Evolutionary conservation across 2,113 vertebrate species (phyloP).

Genomic region (Campylomormyrus numenius): DNA sequence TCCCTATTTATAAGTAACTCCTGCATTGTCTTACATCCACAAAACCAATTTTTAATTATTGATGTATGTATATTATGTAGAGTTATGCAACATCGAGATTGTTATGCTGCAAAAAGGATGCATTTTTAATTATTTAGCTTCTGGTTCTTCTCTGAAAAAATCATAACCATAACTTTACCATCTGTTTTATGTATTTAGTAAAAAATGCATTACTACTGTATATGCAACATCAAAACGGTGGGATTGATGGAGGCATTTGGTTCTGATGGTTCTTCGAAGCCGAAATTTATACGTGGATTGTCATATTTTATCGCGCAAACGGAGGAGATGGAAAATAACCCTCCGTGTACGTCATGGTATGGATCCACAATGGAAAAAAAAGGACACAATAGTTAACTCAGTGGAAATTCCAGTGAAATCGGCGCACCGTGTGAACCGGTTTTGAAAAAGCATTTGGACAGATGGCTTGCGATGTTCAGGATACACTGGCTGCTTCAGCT

Average conservation of each 20-base stretch:
- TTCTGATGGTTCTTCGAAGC: background rate
- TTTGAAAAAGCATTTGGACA: background rate
- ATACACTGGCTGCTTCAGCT: background rate
- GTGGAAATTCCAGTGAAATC: background rate
- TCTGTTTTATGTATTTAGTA: background rate
- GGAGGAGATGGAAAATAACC: background rate
- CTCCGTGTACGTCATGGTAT: background rate
- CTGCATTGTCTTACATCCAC: background rate
- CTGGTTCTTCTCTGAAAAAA: background rate
- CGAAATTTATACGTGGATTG: background rate
- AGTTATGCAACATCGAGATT: background rate
- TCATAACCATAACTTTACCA: background rate
- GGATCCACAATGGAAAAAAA: background rate
- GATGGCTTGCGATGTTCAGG: background rate
- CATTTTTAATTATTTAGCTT: background rate
- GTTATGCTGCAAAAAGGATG: background rate
- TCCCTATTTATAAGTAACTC: background rate
- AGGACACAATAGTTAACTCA: background rate
- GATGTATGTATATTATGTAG: background rate
- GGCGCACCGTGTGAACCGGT: background rate
- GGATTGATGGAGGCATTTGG: background rate
- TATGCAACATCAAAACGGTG: background rate
- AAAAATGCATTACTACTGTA: background rate
- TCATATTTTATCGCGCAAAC: background rate
- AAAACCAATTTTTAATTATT: background rate